phyloP scores from a whole-genome alignment of 1,140 invertebrate genomes.

The Drosophila grimshawi region DNA sequence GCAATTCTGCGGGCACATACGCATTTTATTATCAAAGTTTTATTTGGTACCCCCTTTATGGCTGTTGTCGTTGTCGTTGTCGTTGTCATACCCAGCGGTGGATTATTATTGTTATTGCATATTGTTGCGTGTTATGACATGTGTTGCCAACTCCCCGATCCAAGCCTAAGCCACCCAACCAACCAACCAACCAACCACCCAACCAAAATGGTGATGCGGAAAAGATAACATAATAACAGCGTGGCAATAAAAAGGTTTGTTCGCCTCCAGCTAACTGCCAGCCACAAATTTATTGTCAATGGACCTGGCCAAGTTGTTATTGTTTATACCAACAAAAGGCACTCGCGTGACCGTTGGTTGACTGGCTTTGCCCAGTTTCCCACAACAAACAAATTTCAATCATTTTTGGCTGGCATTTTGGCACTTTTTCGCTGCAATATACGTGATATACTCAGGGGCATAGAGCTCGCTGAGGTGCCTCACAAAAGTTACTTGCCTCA shows the following conservation, averaged over 20 bases:
- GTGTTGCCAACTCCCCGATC: conserved; percentile 30
- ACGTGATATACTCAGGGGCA: neutral
- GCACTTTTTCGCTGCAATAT: conserved; percentile 14
- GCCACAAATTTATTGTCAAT: conserved; percentile 55
- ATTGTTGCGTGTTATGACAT: conserved; percentile 62
- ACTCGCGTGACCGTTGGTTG: conserved; percentile 31
- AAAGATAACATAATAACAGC: conserved; percentile 69
- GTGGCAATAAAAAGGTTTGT: conserved; percentile 67
- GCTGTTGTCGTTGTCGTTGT: conserved; percentile 16
- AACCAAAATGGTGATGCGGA: conserved; percentile 6
- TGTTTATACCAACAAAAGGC: conserved; percentile 26
- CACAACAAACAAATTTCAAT: conserved; percentile 38
- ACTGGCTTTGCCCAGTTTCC: neutral
- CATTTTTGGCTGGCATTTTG: conserved; percentile 37
- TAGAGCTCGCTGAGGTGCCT: neutral
- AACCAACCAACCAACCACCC: neutral
- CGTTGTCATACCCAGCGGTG: conserved; percentile 30
- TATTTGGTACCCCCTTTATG: conserved; percentile 38
- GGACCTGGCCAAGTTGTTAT: conserved; percentile 23
- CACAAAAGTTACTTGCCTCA: neutral
- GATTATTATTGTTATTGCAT: conserved; percentile 76
- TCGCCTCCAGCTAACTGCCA: conserved; percentile 45
- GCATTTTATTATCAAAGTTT: conserved; percentile 65
- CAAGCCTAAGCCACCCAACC: neutral
- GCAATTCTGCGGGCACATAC: conserved; percentile 46